Percentiles rank a stretch among this genome's conserved stretches.
Evolutionary conservation across 2,113 vertebrate genomes (phyloP).

Genomic region (Lanius ludovicianus): DNA sequence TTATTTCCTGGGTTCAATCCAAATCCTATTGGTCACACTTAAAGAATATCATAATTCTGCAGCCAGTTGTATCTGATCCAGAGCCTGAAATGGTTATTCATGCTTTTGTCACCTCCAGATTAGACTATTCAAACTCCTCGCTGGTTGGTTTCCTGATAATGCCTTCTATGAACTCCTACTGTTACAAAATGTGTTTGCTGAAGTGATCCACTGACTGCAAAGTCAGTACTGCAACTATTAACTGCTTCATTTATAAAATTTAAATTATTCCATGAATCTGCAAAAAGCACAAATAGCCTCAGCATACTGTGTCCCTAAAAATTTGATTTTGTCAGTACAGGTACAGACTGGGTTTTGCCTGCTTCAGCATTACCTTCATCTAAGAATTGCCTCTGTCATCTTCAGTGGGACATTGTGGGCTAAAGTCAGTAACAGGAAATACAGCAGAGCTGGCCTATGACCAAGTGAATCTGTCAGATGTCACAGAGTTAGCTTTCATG

Average conservation of each 20-base stretch:
- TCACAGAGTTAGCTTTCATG: not conserved
- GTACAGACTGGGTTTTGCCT: not conserved
- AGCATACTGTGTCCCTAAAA: not conserved
- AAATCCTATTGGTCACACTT: slow-evolving; percentile 9
- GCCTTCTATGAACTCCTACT: not conserved
- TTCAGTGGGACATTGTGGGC: not conserved
- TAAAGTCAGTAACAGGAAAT: not conserved
- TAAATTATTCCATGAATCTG: not conserved
- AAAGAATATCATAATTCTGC: slow-evolving; percentile 52
- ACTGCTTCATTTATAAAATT: not conserved
- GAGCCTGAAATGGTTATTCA: slow-evolving; percentile 50
- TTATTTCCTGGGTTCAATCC: slow-evolving; percentile 45
- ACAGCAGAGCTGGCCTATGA: not conserved
- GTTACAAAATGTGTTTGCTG: not conserved
- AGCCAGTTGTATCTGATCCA: slow-evolving; percentile 55
- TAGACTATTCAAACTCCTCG: not conserved
- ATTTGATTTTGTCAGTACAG: not conserved
- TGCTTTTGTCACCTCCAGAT: slow-evolving; percentile 47
- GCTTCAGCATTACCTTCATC: not conserved
- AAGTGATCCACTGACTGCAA: slow-evolving; percentile 1
- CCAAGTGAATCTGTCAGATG: not conserved
- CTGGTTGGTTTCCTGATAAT: slow-evolving; percentile 21
- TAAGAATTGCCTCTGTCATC: not conserved
- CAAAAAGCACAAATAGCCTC: not conserved
- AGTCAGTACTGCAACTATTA: not conserved